A percentile compares a stretch with the other conserved stretches of the same genome.
Conservation (phyloP, 92 coral and sea anemone genomes). For the Palythoa caribaeorum region DNA sequence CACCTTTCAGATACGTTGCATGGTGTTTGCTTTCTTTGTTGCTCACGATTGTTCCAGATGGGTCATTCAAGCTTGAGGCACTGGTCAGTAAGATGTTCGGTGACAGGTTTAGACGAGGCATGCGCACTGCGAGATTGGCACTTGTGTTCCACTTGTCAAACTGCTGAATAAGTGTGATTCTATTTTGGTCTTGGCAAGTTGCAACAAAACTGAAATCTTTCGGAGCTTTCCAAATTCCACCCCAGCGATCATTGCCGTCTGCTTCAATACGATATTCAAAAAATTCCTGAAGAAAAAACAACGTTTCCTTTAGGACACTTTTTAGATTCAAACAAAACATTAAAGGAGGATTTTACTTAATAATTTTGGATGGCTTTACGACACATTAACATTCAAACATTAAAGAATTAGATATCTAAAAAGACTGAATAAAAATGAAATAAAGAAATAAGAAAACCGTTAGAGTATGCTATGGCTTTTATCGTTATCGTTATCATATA, state of each 20-base stretch:
- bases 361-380: no score
- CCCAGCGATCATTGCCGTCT: conserved; percentile 54
- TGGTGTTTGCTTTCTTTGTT: conserved; percentile 29
- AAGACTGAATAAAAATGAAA: no score
- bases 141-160: conserved; percentile 33
- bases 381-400: no score
- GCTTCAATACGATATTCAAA: conserved; percentile 71
- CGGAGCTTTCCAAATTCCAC: conserved; percentile 69
- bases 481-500: no score
- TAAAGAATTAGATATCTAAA: no score
- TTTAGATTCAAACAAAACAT: no score
- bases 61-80: conserved; percentile 45
- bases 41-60: conserved; percentile 57
- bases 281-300: conserved; percentile 41
- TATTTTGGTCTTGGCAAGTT: conserved; percentile 48
- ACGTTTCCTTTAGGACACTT: neutral
- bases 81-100: conserved; percentile 45
- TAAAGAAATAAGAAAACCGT: no score
- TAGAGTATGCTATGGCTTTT: no score
- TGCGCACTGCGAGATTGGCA: conserved; percentile 52
- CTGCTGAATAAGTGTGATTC: conserved; percentile 41
- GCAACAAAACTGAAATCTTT: conserved; percentile 46
- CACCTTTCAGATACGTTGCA: conserved; percentile 34
- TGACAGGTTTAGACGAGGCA: conserved; percentile 63
- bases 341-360: neutral